These are phyloP conservation scores for Agonopterix arenella DNA, from an alignment of 2,888 invertebrate genomes.

Conservation along the genomic window DNA sequence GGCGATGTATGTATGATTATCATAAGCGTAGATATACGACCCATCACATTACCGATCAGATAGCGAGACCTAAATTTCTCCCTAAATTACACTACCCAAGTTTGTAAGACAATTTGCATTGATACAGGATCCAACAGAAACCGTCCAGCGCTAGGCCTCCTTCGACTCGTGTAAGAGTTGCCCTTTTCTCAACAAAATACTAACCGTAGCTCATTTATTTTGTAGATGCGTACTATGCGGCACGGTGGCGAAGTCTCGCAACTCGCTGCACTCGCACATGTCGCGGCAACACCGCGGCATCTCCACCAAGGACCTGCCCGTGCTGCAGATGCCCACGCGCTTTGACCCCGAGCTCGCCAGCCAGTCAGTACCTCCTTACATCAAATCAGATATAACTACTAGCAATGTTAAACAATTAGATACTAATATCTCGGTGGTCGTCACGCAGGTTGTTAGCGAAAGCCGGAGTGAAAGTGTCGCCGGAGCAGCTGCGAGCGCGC, in stretches of 20 bases:
- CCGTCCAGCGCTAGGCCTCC: background rate
- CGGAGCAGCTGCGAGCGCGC: slow-evolving; percentile 88
- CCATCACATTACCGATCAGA: too few species aligned
- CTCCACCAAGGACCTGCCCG: slow-evolving; percentile 94
- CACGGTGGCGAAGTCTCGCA: slow-evolving; percentile 94
- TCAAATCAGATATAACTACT: background rate
- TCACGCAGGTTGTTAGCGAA: slow-evolving; percentile 84
- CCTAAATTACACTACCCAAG: too few species aligned
- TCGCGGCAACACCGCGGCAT: slow-evolving; percentile 95
- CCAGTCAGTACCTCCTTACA: slow-evolving; percentile 65
- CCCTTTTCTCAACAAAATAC: too few species aligned
- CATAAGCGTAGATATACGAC: too few species aligned
- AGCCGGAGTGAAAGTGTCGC: slow-evolving; percentile 91
- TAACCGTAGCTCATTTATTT: too few species aligned
- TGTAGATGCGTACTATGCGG: slow-evolving; percentile 91
- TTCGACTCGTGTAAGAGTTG: too few species aligned
- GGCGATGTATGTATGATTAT: too few species aligned
- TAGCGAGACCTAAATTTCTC: too few species aligned
- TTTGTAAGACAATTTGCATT: background rate
- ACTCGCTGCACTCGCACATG: slow-evolving; percentile 96
- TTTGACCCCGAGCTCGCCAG: slow-evolving; percentile 94
- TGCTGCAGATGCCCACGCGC: slow-evolving; percentile 93
- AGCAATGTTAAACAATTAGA: too few species aligned
- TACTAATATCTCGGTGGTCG: background rate
- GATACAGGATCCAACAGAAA: too few species aligned